Base-by-base conservation (phyloP, 2,797 vertebrate species). In the Cichlasoma orientale region DNA sequence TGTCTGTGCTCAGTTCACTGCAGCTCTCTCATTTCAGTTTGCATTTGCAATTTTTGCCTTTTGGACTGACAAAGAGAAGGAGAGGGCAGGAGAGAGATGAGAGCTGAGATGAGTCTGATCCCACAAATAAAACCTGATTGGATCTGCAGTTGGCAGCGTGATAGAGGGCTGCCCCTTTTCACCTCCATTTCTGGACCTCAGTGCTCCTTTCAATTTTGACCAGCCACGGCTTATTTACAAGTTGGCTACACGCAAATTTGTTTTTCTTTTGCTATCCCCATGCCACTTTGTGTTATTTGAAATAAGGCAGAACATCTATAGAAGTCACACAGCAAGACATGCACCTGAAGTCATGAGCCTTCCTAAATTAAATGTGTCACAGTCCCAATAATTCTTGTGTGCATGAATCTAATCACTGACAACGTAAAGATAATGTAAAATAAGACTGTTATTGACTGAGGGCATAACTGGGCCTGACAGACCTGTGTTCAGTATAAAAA, bases 81-180 rank as follows among this genome's bases (percentile, higher is more conserved):
- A 21, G 13, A 81, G 66, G 73, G 68, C 68, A 81, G 73, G 56
- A 56, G 38, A 57, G 23, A 78, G 25, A 38, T 19, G 31, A 73
- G n/a, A 80, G 19, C 31, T 10, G 59, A 86, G 61, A 44, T 16
- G 52, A 81, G 63, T 77, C 76, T 75, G 69, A 84, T 78, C 56
- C 66, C 59, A 72, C 29, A 50, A 79, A 83, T 78, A 23, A 86
- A 80, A 79, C 25, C 78, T 72, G 82, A 87, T 86, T 86, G 83
- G 58, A 71, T 84, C 63, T 52, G 52, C 74, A 74, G 55, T 31
- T 29, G 57, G 41, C 47, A 56, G 66, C 23, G 12, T 41, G 59
- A 73, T 21, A 63, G 54, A 23, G 27, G 33, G 19, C 27, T 21
- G 61, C 29, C 50, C 36, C 36, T 31, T 25, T 59, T 71, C 41